Base-by-base conservation (phyloP, 2,113 vertebrate species). In the Erpornis zantholeuca region DNA sequence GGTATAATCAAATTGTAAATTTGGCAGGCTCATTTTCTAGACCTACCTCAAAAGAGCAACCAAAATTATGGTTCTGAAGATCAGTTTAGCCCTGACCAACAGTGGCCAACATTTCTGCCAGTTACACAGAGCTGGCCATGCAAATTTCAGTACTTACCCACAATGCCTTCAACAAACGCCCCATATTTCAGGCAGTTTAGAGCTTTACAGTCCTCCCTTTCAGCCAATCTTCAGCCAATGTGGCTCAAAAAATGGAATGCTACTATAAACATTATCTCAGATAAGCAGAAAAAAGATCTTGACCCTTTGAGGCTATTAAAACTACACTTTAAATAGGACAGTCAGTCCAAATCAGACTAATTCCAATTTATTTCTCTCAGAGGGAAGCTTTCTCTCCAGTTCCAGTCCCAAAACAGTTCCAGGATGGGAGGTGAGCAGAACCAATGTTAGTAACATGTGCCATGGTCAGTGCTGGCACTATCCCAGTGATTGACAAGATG, bases 21-120 rank as follows among this genome's bases (percentile, higher is more conserved):
- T n/a, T n/a, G n/a, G 23, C 59, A 86, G 21, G 13, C 57, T 87
- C 12, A 64, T 69, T 89, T 91, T 89, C 86, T 44, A 89, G 45
- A 69, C 20, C 31, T 21, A 69, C 24, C 25, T 78, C 65, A 52
- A 78, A 94, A 70, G 16, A 75, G 18, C 40, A 87, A 84, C 81
- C 91, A 92, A 72, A 97, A 91, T 87, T 69, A 89, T 17, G 7
- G n/a, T 79, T 85, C 57, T 76, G 64, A 91, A 92, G 53, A 76
- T 29, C 11, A 22, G 8, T 49, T 92, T n/a, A 81, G 64, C 50
- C 73, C 79, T 7, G 63, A 18, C 42, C 47, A 61, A 19, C 23
- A 12, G 6, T 20, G 82, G 6, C 35, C 35, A 66, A 50, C 31
- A 59, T n/a, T 78, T 69, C 59, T 83, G 52, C 49, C 47, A 79